phyloP scores from a whole-genome alignment of 2,113 vertebrate genomes.

The Antechinus stuartii region DNA sequence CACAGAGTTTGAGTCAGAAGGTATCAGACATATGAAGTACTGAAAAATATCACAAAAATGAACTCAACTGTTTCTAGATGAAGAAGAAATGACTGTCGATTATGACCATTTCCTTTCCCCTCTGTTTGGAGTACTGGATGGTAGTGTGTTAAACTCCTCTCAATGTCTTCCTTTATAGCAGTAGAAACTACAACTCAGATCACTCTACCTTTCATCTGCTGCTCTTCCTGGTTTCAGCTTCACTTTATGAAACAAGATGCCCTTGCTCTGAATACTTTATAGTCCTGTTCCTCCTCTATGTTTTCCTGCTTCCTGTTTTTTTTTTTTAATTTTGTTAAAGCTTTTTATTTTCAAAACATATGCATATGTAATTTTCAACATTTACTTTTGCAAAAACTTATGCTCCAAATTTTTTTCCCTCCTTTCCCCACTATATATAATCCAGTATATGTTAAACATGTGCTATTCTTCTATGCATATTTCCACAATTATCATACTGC shows the following conservation, averaged over 20 bases:
- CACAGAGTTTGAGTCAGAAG: background rate
- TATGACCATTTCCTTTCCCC: background rate
- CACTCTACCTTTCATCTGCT: background rate
- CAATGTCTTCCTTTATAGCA: background rate
- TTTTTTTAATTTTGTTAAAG: background rate
- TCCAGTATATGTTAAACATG: too few relatives aligned
- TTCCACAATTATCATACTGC: too few relatives aligned
- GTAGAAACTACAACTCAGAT: background rate
- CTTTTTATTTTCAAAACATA: too few relatives aligned
- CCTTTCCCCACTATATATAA: too few relatives aligned
- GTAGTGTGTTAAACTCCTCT: background rate
- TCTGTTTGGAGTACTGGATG: background rate
- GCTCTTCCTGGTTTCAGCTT: background rate
- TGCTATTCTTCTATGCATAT: too few relatives aligned
- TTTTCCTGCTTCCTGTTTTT: background rate
- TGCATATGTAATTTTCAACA: too few relatives aligned
- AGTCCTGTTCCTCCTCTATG: background rate
- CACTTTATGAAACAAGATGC: background rate
- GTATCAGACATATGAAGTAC: background rate
- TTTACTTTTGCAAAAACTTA: too few relatives aligned
- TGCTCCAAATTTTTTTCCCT: too few relatives aligned
- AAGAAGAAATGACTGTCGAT: background rate
- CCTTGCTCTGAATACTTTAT: background rate
- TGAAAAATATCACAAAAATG: background rate
- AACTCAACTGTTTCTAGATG: background rate